These are phyloP conservation scores for Pomatostomus ruficeps DNA, from an alignment of 2,113 vertebrate genomes.

Conservation along the genomic window DNA sequence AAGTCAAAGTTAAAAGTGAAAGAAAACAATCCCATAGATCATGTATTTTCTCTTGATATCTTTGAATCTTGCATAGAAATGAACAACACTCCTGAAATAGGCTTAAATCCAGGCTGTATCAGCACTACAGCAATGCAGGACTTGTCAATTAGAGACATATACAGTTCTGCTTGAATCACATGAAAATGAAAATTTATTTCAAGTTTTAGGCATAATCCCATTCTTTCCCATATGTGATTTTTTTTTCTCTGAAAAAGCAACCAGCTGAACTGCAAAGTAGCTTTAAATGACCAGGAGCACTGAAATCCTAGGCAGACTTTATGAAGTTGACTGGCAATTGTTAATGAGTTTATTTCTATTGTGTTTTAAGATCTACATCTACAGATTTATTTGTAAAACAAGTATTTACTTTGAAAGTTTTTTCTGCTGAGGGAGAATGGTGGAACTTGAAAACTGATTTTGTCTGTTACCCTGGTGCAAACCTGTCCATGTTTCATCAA, in stretches of 20 bases:
- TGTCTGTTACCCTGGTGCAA: background rate
- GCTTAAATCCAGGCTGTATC: constrained; percentile 46
- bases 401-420: background rate
- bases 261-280: background rate
- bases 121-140: background rate
- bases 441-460: background rate
- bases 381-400: background rate
- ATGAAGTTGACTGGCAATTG: background rate
- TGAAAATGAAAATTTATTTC: constrained; percentile 50
- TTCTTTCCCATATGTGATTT: background rate
- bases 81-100: constrained; percentile 34
- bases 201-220: constrained; percentile 1
- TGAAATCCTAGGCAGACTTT: background rate
- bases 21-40: background rate
- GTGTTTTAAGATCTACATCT: background rate
- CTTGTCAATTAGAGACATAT: constrained; percentile 10
- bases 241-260: constrained; percentile 19
- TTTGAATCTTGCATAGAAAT: constrained; percentile 54
- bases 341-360: background rate
- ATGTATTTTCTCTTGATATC: constrained; percentile 39
- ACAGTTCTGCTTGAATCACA: constrained; percentile 8
- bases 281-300: background rate
- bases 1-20: constrained; percentile 40
- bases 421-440: background rate
- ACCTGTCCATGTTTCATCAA: background rate